Evolutionary conservation across 2,888 invertebrate genomes (phyloP).

Genomic region (Seladonia tumulorum): DNA sequence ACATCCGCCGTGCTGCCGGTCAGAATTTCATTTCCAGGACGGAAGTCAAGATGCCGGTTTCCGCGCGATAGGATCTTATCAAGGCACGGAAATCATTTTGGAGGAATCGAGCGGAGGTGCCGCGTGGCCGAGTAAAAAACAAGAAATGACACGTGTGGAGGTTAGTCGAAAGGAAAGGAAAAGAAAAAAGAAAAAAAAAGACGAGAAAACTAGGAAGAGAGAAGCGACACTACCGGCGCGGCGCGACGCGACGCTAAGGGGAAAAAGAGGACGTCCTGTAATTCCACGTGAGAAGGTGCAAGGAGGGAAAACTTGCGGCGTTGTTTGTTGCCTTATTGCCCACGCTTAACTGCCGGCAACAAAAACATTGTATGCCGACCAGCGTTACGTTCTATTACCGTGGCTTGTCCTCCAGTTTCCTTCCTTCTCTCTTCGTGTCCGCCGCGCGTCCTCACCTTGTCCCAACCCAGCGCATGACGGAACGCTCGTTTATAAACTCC

Average conservation of each 20-base stretch:
- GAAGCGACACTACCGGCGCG: not conserved
- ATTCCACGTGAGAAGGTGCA: slow-evolving; percentile 44
- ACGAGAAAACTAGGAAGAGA: not conserved
- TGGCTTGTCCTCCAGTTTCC: slow-evolving; percentile 42
- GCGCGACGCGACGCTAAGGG: not conserved
- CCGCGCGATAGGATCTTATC: slow-evolving; percentile 6
- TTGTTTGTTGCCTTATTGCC: slow-evolving; percentile 77
- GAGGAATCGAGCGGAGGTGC: slow-evolving; percentile 1
- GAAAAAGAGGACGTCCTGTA: slow-evolving; percentile 35
- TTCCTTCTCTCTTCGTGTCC: not conserved
- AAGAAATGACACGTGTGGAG: slow-evolving; percentile 25
- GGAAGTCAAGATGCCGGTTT: slow-evolving; percentile 37
- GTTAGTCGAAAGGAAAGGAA: not conserved
- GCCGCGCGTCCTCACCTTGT: not conserved
- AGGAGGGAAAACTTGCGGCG: slow-evolving; percentile 57
- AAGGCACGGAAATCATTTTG: slow-evolving; percentile 2
- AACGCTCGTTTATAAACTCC: slow-evolving; percentile 37
- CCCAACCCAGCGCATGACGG: not conserved
- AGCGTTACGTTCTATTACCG: slow-evolving; percentile 54
- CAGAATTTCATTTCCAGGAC: slow-evolving; percentile 37
- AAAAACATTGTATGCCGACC: slow-evolving; percentile 69
- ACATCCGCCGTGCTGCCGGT: not conserved
- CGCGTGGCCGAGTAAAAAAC: slow-evolving; percentile 10
- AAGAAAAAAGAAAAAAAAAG: not conserved
- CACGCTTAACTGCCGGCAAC: slow-evolving; percentile 69